Conservation (phyloP, 2,797 vertebrate genomes). For the Phataginus tetradactyla region DNA sequence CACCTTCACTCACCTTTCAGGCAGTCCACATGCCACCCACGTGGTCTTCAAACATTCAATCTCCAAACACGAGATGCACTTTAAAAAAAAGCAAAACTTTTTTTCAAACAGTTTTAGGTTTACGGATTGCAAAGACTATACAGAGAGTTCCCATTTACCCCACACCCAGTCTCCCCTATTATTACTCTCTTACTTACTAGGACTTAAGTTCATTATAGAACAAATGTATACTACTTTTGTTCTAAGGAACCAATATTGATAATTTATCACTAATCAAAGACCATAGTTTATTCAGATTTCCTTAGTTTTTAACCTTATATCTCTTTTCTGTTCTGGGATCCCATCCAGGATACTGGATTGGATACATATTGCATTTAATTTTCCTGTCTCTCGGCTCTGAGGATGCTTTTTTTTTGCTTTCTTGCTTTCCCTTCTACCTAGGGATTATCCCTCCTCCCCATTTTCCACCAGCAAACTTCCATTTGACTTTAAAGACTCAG, state of each 20-base stretch:
- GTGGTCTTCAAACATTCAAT: neutral
- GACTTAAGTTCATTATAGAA: no score
- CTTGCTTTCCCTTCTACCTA: neutral
- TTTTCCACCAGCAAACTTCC: slow-evolving; percentile 19
- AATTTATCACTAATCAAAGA: slow-evolving; percentile 33
- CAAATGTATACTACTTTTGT: neutral
- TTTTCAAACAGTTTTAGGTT: slow-evolving; percentile 30
- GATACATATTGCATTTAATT: neutral
- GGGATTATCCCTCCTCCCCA: neutral
- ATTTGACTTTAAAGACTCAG: slow-evolving; percentile 40
- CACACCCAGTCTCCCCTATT: neutral
- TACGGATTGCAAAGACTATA: neutral
- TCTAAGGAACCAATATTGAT: slow-evolving; percentile 21
- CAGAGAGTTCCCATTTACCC: neutral
- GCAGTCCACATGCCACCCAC: neutral
- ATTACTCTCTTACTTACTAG: neutral
- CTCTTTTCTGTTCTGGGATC: neutral
- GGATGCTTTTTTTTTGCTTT: neutral
- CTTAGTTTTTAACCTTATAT: slow-evolving; percentile 4
- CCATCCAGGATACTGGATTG: neutral
- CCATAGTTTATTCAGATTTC: neutral
- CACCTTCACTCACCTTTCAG: neutral
- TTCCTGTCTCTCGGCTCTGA: neutral
- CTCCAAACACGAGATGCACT: neutral
- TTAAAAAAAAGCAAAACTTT: neutral